Percentiles rank a stretch among this genome's conserved stretches.
phyloP scores from a whole-genome alignment of 2,888 invertebrate genomes.

The Rhabditoides inermis region DNA sequence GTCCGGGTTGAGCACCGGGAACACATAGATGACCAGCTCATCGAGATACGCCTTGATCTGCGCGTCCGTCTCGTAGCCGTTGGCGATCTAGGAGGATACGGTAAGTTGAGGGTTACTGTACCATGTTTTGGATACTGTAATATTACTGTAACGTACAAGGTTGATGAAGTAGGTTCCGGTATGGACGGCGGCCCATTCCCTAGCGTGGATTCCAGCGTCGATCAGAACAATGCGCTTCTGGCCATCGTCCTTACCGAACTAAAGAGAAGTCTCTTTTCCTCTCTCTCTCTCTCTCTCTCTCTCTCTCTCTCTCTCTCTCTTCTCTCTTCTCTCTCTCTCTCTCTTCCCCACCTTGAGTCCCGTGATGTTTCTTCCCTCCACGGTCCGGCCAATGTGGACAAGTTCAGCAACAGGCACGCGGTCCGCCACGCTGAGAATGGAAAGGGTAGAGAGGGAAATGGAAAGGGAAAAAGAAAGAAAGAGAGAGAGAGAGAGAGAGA shows the following conservation, averaged over 20 bases:
- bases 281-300: no score
- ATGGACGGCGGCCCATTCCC: constrained; percentile 45
- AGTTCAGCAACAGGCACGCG: constrained; percentile 30
- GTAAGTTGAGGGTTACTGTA: no score
- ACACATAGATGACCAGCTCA: constrained; percentile 39
- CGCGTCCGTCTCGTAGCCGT: constrained; percentile 26
- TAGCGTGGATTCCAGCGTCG: constrained; percentile 48
- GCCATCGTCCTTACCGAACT: constrained; percentile 39
- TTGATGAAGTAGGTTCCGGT: constrained; percentile 48
- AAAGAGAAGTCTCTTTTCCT: no score
- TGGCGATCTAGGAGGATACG: no score
- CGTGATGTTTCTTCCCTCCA: constrained; percentile 41
- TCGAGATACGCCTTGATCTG: constrained; percentile 30
- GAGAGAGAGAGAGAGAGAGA: no score
- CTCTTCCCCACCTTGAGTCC: constrained; percentile 34
- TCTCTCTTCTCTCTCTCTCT: no score
- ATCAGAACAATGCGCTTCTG: constrained; percentile 43
- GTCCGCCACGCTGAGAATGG: constrained; percentile 35
- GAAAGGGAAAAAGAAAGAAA: no score
- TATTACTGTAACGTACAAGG: constrained; percentile 30
- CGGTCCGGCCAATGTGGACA: constrained; percentile 38
- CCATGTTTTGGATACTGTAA: no score
- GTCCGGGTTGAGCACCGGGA: constrained; percentile 48
- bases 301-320: no score
- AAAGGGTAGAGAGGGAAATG: no score